These are phyloP conservation scores for Blastobasis adustella DNA, from an alignment of 2,888 invertebrate genomes.

Conservation along the genomic window DNA sequence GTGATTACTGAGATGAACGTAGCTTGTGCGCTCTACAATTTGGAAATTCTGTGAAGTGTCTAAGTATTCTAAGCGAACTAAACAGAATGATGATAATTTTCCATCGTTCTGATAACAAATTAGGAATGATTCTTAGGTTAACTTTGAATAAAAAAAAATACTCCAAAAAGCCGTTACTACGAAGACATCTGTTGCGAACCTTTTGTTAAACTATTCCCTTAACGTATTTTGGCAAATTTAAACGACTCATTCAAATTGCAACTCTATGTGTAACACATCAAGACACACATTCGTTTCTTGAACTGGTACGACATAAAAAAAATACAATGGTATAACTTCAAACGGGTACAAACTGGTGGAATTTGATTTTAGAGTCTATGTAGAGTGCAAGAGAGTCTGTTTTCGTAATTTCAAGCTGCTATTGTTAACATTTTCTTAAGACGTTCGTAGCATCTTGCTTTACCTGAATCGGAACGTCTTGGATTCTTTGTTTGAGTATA, in stretches of 20 bases:
- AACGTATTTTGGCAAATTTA: constrained; percentile 32
- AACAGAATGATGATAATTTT: no score
- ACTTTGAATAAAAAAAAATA: no score
- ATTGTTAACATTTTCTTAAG: constrained; percentile 51
- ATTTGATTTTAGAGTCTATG: constrained; percentile 7
- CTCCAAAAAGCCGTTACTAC: constrained; percentile 49
- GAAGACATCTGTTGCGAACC: constrained; percentile 53
- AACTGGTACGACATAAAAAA: background rate
- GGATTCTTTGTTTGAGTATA: constrained; percentile 33
- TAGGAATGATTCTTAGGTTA: no score
- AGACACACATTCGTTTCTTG: background rate
- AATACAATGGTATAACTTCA: background rate
- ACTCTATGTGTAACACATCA: constrained; percentile 15
- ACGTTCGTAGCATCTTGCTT: constrained; percentile 55
- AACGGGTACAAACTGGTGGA: constrained; percentile 13
- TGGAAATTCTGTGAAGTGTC: no score
- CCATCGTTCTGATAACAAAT: no score
- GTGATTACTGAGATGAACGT: no score
- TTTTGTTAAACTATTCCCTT: constrained; percentile 36
- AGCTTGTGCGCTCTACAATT: no score
- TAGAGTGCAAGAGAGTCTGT: constrained; percentile 9
- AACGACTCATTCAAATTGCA: constrained; percentile 15
- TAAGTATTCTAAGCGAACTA: no score
- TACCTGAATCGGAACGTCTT: constrained; percentile 57
- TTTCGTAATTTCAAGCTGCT: background rate